phyloP scores from a whole-genome alignment of 2,888 invertebrate genomes.

The Netelia melanura region DNA sequence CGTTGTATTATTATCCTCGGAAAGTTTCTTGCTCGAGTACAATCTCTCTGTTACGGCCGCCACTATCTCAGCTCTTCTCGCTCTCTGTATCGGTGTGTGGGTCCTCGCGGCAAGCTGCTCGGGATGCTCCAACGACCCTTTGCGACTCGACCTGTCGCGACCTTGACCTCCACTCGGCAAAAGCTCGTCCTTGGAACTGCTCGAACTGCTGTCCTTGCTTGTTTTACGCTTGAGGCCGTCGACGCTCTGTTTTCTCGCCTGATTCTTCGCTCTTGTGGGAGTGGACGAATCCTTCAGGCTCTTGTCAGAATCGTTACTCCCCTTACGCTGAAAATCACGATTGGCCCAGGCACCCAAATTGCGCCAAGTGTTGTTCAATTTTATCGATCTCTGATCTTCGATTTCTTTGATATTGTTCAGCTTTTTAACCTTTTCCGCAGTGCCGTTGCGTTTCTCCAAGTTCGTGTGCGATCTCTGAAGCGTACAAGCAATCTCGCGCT shows the following conservation, averaged over 20 bases:
- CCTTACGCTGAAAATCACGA: conserved; percentile 73
- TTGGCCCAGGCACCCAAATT: conserved; percentile 58
- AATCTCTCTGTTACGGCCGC: conserved; percentile 90
- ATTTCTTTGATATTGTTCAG: conserved; percentile 77
- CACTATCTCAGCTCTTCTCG: conserved; percentile 89
- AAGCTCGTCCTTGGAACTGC: conserved; percentile 79
- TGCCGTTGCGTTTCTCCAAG: conserved; percentile 71
- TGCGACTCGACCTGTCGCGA: conserved; percentile 71
- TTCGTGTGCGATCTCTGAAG: conserved; percentile 75
- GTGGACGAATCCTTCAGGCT: conserved; percentile 66
- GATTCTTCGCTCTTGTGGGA: conserved; percentile 52
- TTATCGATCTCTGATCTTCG: conserved; percentile 72
- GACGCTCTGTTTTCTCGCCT: conserved; percentile 75
- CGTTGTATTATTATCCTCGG: conserved; percentile 73
- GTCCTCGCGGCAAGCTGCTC: conserved; percentile 69
- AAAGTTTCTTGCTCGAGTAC: conserved; percentile 85
- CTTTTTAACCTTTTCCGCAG: conserved; percentile 73
- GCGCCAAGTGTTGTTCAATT: conserved; percentile 62
- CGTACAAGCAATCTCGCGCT: conserved; percentile 62
- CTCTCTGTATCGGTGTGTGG: conserved; percentile 78
- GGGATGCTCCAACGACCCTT: conserved; percentile 74
- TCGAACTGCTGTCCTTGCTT: conserved; percentile 79
- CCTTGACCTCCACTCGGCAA: conserved; percentile 69
- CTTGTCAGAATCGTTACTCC: conserved; percentile 78
- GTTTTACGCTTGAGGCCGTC: conserved; percentile 77